A percentile compares a stretch with the other conserved stretches of the same genome.
phyloP scores from a whole-genome alignment of 2,888 invertebrate species.

The Minunthozetes semirufus region DNA sequence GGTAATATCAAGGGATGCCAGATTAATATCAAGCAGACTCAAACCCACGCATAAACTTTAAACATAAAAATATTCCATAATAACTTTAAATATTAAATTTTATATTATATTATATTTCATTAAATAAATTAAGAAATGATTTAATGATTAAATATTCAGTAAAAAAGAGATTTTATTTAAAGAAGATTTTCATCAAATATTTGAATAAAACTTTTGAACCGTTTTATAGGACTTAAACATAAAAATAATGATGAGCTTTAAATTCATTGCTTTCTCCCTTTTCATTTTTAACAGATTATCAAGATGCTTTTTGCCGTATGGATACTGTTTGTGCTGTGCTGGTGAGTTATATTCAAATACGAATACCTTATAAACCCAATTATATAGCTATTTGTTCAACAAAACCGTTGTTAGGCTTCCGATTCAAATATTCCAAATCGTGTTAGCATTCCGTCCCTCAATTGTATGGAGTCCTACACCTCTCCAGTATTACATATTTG shows the following conservation, averaged over 20 bases:
- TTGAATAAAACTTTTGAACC: not conserved
- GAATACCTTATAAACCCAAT: not conserved
- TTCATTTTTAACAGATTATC: not conserved
- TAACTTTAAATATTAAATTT: no score
- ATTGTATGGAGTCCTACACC: not conserved
- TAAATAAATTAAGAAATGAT: no score
- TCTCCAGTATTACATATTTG: not conserved
- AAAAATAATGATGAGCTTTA: no score
- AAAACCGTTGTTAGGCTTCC: not conserved
- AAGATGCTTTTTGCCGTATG: constrained; percentile 7
- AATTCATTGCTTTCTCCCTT: not conserved
- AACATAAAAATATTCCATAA: no score
- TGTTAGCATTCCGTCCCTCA: constrained; percentile 4
- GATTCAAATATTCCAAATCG: not conserved
- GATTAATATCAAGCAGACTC: no score
- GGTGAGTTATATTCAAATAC: not conserved
- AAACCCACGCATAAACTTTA: no score
- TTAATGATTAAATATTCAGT: no score
- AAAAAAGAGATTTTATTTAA: no score
- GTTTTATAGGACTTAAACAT: not conserved
- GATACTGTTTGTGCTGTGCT: not conserved
- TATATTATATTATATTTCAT: no score
- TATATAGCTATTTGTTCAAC: not conserved
- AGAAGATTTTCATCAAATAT: no score
- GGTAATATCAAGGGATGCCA: no score